Percentiles rank a stretch among this genome's conserved stretches.
phyloP scores from a whole-genome alignment of 2,113 vertebrate genomes.

The Tinamus guttatus region DNA sequence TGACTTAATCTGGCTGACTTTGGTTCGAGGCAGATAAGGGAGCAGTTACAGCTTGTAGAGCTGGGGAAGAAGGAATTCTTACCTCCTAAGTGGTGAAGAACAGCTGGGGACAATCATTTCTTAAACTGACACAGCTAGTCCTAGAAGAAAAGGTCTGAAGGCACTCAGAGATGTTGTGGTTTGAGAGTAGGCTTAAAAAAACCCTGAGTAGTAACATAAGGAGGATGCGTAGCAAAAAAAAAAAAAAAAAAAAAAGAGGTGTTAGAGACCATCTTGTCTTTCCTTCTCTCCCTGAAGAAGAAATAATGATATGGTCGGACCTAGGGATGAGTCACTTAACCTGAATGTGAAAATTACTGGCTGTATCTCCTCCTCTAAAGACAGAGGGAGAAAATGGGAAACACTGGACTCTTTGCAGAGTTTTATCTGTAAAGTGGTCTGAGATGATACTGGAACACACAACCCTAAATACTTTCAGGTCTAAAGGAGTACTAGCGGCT shows the following conservation, averaged over 20 bases:
- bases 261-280: neutral
- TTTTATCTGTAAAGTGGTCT: neutral
- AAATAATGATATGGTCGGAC: neutral
- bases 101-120: neutral
- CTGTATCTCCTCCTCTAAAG: neutral
- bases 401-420: neutral
- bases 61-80: neutral
- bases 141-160: neutral
- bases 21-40: neutral
- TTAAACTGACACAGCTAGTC: neutral
- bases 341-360: neutral
- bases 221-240: neutral
- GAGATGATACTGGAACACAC: neutral
- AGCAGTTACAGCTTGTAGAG: neutral
- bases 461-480: neutral
- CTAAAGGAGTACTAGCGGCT: neutral
- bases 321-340: neutral
- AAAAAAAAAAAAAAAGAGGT: neutral
- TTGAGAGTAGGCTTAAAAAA: neutral
- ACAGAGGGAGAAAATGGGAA: neutral
- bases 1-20: neutral
- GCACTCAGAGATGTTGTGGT: neutral
- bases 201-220: neutral
- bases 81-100: neutral
- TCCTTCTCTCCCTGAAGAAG: neutral